Conservation (phyloP, 2,888 invertebrate genomes). For the Eilema caniola region DNA sequence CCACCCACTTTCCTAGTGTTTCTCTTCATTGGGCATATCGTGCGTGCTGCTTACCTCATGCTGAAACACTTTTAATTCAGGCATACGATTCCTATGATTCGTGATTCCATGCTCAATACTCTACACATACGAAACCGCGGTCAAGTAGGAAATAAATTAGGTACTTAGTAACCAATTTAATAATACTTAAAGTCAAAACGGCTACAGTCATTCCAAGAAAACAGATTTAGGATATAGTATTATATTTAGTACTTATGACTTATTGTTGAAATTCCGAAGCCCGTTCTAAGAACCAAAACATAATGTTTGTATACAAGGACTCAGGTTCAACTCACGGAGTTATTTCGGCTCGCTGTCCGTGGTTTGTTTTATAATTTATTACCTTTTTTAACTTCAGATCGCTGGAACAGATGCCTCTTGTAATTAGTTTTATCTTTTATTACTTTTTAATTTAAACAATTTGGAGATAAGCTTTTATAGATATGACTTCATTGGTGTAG, state of each 20-base stretch:
- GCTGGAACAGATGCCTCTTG: constrained; percentile 37
- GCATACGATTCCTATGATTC: background rate
- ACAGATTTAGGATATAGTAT: constrained; percentile 32
- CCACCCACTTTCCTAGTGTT: too few relatives aligned
- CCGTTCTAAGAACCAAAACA: constrained; percentile 34
- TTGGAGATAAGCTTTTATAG: constrained; percentile 1
- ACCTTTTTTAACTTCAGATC: constrained; percentile 17
- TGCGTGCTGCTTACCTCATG: too few relatives aligned
- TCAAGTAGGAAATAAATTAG: background rate
- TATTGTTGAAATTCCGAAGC: constrained; percentile 36
- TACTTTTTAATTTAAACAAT: constrained; percentile 31
- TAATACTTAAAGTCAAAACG: constrained; percentile 8
- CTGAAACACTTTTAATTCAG: too few relatives aligned
- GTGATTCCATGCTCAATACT: too few relatives aligned
- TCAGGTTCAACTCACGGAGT: constrained; percentile 15
- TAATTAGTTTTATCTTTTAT: constrained; percentile 35
- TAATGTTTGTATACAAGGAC: constrained; percentile 19
- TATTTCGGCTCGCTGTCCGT: constrained; percentile 22
- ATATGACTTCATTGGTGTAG: constrained; percentile 2
- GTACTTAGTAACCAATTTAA: background rate
- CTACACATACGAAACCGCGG: background rate
- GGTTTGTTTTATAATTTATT: constrained; percentile 30
- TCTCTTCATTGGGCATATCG: too few relatives aligned
- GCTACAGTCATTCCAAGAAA: constrained; percentile 29
- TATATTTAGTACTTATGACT: constrained; percentile 31